These are phyloP conservation scores for Drosophila vallismaia DNA, from an alignment of 2,888 invertebrate species.

Conservation along the genomic window DNA sequence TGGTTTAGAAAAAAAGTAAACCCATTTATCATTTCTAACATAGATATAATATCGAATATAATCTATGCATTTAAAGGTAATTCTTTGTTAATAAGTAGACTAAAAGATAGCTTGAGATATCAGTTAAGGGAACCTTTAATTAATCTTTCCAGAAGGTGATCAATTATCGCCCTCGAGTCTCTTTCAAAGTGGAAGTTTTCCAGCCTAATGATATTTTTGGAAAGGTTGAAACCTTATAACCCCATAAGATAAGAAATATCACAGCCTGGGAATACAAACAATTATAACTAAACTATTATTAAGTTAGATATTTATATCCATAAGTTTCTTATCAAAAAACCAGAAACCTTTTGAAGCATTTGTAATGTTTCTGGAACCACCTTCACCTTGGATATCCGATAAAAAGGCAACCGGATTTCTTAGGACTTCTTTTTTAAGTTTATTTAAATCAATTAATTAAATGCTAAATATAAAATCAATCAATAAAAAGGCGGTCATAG, in stretches of 20 bases:
- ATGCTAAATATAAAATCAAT: slow-evolving; percentile 21
- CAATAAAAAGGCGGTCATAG: too few relatives aligned
- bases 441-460: slow-evolving; percentile 31
- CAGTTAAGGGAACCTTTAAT: background rate
- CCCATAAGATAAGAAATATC: slow-evolving; percentile 22
- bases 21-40: background rate
- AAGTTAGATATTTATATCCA: slow-evolving; percentile 16
- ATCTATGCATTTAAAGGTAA: background rate
- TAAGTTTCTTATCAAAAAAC: slow-evolving; percentile 8
- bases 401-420: background rate
- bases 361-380: slow-evolving; percentile 14
- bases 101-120: background rate
- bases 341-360: background rate
- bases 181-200: background rate
- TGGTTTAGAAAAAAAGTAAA: too few relatives aligned
- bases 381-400: slow-evolving; percentile 23
- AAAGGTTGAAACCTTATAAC: background rate
- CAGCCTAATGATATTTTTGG: slow-evolving; percentile 3
- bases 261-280: slow-evolving; percentile 8
- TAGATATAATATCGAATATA: background rate
- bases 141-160: slow-evolving; percentile 21
- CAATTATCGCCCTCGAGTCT: slow-evolving; percentile 8
- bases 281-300: slow-evolving; percentile 23
- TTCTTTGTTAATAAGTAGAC: background rate
- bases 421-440: slow-evolving; percentile 2